A percentile compares a stretch with the other conserved stretches of the same genome.
phyloP scores from a whole-genome alignment of 2,113 vertebrate species.

The Diadophis punctatus region DNA sequence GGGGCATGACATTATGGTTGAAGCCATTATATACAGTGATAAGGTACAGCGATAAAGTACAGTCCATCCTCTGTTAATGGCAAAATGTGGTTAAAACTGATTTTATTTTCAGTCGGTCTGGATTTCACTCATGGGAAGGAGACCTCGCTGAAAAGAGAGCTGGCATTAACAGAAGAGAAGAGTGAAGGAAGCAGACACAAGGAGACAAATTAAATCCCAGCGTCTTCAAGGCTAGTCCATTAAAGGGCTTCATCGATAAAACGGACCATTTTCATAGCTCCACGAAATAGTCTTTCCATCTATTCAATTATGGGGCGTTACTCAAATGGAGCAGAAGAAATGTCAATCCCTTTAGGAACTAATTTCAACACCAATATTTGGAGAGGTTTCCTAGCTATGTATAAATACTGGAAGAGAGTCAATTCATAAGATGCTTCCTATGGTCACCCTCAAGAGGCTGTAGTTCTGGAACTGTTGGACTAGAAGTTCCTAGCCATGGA shows the following conservation, averaged over 20 bases:
- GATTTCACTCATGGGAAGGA: background rate
- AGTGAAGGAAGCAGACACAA: background rate
- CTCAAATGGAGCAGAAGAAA: slow-evolving; percentile 11
- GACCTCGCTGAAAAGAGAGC: background rate
- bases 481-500: background rate
- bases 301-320: background rate
- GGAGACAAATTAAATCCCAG: background rate
- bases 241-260: background rate
- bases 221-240: background rate
- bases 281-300: background rate
- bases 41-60: too few relatives aligned
- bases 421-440: background rate
- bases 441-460: background rate
- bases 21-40: background rate
- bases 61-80: background rate
- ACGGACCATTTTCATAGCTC: background rate
- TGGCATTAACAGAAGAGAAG: background rate
- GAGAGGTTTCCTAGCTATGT: background rate
- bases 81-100: background rate
- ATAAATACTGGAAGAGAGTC: background rate
- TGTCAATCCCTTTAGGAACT: slow-evolving; percentile 11
- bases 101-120: background rate
- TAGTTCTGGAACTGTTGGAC: background rate
- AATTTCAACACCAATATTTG: slow-evolving; percentile 1
- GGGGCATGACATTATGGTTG: too few relatives aligned